Percentiles rank a stretch among this genome's conserved stretches.
phyloP scores from a whole-genome alignment of 1,140 invertebrate genomes.

The Laupala kohalensis region DNA sequence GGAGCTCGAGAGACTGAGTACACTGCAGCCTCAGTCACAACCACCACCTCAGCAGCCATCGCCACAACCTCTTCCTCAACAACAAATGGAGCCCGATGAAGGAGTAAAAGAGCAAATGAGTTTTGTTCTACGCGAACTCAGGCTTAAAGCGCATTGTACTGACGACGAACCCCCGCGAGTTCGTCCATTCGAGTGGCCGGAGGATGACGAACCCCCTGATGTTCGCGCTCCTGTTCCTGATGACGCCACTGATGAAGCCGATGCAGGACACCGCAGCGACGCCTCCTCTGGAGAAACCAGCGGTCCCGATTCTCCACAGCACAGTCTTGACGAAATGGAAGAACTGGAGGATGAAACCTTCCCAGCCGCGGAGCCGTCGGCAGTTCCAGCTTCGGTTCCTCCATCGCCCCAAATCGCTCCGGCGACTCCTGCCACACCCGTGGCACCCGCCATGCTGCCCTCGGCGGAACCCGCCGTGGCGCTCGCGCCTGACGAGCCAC shows the following conservation, averaged over 20 bases:
- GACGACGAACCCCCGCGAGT: conserved; percentile 22
- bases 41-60: conserved; percentile 39
- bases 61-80: conserved; percentile 33
- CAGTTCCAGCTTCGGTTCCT: background rate
- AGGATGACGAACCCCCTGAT: conserved; percentile 19
- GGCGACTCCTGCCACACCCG: conserved; percentile 32
- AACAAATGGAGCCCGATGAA: conserved; percentile 50
- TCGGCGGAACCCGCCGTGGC: conserved; percentile 52
- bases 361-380: conserved; percentile 16
- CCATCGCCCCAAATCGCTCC: background rate
- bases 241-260: background rate
- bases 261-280: conserved; percentile 7
- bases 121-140: conserved; percentile 56
- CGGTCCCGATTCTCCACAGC: conserved; percentile 67
- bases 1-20: conserved; percentile 58
- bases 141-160: conserved; percentile 38
- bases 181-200: conserved; percentile 19
- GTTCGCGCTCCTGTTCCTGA: background rate
- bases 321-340: conserved; percentile 56
- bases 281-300: conserved; percentile 69
- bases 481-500: conserved; percentile 76
- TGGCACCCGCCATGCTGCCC: background rate
- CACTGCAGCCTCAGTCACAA: conserved; percentile 37
- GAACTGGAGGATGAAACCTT: conserved; percentile 30
- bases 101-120: conserved; percentile 65